Conservation (phyloP, 64 coral and sea anemone species). For the Stichodactyla helianthus region DNA sequence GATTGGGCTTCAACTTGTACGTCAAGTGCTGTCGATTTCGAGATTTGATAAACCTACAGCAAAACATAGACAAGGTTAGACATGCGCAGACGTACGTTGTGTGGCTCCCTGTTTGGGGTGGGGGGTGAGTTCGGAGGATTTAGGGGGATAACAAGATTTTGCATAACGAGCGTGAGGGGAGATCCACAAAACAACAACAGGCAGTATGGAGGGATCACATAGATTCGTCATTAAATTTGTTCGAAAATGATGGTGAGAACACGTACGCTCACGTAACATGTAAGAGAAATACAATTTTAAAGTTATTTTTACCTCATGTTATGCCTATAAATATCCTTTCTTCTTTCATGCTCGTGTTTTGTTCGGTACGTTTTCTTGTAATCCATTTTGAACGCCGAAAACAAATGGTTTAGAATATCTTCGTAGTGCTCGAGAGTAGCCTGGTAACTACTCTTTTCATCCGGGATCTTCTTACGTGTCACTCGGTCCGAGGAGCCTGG, state of each 20-base stretch:
- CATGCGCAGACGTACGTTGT: background rate
- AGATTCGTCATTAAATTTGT: too few relatives aligned
- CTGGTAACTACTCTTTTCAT: constrained; percentile 29
- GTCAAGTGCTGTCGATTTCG: constrained; percentile 75
- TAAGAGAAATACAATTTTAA: background rate
- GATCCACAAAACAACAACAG: too few relatives aligned
- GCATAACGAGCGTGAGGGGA: too few relatives aligned
- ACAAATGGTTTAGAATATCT: constrained; percentile 63
- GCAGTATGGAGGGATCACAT: too few relatives aligned
- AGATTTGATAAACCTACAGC: constrained; percentile 81
- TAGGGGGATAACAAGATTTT: too few relatives aligned
- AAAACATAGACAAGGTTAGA: background rate
- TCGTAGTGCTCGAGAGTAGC: constrained; percentile 73
- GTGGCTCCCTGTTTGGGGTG: too few relatives aligned
- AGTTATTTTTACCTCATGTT: constrained; percentile 54
- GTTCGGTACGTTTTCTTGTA: constrained; percentile 75
- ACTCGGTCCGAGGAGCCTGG: background rate
- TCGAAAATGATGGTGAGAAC: too few relatives aligned
- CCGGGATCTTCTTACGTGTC: background rate
- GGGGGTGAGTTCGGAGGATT: too few relatives aligned
- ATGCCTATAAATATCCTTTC: constrained; percentile 93
- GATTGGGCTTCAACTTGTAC: constrained; percentile 80
- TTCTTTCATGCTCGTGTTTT: constrained; percentile 65
- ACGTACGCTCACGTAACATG: too few relatives aligned
- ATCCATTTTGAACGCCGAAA: constrained; percentile 56